Percentiles rank a stretch among this genome's conserved stretches.
Evolutionary conservation across 2,797 vertebrate genomes (phyloP).

Genomic region (Gambelia wislizenii): DNA sequence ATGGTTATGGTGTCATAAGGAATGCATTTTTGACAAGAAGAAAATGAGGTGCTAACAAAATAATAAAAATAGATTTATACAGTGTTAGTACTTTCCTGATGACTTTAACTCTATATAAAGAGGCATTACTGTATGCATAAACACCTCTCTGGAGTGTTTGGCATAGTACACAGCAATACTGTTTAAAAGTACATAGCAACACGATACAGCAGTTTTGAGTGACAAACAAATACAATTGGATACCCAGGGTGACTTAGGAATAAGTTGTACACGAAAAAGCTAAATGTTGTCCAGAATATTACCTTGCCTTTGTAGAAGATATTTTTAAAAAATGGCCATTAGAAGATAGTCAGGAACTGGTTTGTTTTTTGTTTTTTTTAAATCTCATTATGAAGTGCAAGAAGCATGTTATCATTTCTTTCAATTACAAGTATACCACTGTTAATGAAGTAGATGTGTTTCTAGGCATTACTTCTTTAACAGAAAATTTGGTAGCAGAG

Average conservation of each 20-base stretch:
- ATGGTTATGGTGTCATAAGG: background rate
- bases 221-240: conserved; percentile 18
- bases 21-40: conserved; percentile 18
- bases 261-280: conserved; percentile 2
- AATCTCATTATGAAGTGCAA: background rate
- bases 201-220: accelerated
- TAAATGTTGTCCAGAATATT: background rate
- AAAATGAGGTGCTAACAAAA: conserved; percentile 20
- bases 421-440: too few relatives aligned
- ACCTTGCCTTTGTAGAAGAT: background rate
- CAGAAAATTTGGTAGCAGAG: too few relatives aligned
- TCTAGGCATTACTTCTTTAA: too few relatives aligned
- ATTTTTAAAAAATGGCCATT: background rate
- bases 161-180: conserved; percentile 6
- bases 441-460: too few relatives aligned
- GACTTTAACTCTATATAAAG: background rate
- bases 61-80: conserved; percentile 27
- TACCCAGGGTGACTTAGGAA: background rate
- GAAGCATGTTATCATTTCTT: background rate
- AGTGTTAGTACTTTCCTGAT: background rate
- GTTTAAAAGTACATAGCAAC: background rate
- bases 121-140: background rate
- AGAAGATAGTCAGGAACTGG: background rate
- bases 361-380: background rate
- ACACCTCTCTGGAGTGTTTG: accelerated